Evolutionary conservation across 2,113 vertebrate genomes (phyloP).

Genomic region (Micronisus gabar): DNA sequence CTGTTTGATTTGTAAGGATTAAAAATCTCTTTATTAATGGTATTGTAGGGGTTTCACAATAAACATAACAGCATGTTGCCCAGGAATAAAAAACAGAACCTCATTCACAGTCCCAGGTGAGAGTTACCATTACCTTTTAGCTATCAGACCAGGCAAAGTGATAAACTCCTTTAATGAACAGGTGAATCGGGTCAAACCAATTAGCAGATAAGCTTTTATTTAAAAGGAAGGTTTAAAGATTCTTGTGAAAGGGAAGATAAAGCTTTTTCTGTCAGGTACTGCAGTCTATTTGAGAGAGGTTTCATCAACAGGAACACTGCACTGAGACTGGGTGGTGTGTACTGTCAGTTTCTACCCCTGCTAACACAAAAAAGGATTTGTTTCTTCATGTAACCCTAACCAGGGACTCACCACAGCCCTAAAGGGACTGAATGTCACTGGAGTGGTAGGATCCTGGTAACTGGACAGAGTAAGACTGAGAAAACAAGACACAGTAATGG

Average conservation of each 20-base stretch:
- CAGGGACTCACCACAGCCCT: not conserved
- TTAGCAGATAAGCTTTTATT: conserved; percentile 31
- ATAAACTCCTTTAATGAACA: conserved; percentile 6
- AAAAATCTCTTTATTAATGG: not conserved
- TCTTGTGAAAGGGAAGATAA: not conserved
- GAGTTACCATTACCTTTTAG: not conserved
- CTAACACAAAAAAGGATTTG: not conserved
- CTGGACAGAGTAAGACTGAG: not conserved
- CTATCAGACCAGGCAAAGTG: not conserved
- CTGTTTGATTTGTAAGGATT: not conserved
- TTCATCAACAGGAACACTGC: not conserved
- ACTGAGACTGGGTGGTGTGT: not conserved
- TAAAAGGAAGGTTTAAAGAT: not conserved
- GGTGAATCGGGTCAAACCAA: conserved; percentile 25
- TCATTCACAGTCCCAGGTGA: not conserved
- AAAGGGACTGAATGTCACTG: not conserved
- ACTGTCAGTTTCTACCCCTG: not conserved
- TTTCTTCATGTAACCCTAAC: not conserved
- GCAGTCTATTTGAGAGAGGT: not conserved
- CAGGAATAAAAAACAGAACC: not conserved
- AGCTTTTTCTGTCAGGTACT: not conserved
- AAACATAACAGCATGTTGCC: not conserved
- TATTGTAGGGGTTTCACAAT: not conserved
- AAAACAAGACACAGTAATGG: not conserved
- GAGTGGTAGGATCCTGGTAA: too few relatives aligned